Percentiles rank a stretch among this genome's conserved stretches.
These are phyloP conservation scores for Choloepus didactylus DNA, from an alignment of 2,797 vertebrate species.

Conservation along the genomic window DNA sequence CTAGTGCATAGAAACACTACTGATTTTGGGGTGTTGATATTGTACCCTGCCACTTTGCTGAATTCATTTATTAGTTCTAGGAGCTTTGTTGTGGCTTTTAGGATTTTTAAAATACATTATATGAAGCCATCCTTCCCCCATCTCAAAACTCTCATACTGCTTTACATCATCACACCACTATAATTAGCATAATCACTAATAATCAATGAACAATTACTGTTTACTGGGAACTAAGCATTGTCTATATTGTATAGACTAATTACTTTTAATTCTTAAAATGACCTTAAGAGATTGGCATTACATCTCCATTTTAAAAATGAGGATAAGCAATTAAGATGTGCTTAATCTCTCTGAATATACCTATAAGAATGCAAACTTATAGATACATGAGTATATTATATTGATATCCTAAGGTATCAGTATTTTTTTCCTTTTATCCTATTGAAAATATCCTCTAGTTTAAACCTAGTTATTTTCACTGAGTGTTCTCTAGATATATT, in stretches of 20 bases:
- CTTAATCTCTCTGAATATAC: not conserved
- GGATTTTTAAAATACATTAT: not conserved
- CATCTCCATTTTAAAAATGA: slow-evolving; percentile 19
- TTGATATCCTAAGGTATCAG: not conserved
- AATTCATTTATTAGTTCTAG: too few species aligned
- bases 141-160: not conserved
- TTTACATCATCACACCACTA: not conserved
- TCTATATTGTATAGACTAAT: not conserved
- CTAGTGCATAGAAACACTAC: too few species aligned
- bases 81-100: too few species aligned
- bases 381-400: not conserved
- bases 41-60: too few species aligned
- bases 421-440: not conserved
- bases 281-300: slow-evolving; percentile 3
- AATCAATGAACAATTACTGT: slow-evolving; percentile 51
- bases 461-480: slow-evolving; percentile 41
- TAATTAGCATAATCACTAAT: slow-evolving; percentile 8
- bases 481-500: slow-evolving; percentile 19
- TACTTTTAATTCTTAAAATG: slow-evolving; percentile 49
- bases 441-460: not conserved
- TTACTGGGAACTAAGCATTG: not conserved
- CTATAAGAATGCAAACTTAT: slow-evolving; percentile 1
- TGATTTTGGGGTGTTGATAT: too few species aligned
- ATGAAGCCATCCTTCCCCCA: not conserved
- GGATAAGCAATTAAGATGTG: slow-evolving; percentile 19